These are phyloP conservation scores for Toxonevra muliebris DNA, from an alignment of 2,888 invertebrate genomes.

Conservation along the genomic window DNA sequence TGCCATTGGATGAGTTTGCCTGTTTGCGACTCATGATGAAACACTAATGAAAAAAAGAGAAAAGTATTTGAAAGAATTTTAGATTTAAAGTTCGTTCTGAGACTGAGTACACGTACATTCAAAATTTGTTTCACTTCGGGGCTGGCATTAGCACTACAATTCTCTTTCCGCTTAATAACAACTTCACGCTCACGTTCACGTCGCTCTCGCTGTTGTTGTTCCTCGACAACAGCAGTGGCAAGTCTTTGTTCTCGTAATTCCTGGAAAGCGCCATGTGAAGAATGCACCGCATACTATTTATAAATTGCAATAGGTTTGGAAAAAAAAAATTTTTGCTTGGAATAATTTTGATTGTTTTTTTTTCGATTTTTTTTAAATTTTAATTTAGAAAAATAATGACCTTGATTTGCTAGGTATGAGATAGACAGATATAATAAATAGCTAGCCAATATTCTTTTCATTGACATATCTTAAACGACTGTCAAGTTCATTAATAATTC, in stretches of 20 bases:
- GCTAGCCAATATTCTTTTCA: no score
- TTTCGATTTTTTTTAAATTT: slow-evolving; percentile 26
- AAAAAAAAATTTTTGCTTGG: slow-evolving; percentile 41
- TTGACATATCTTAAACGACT: no score
- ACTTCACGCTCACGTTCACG: slow-evolving; percentile 79
- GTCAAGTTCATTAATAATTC: no score
- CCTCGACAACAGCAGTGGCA: slow-evolving; percentile 69
- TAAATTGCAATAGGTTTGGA: slow-evolving; percentile 57
- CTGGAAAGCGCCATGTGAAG: slow-evolving; percentile 67
- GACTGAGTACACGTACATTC: slow-evolving; percentile 70
- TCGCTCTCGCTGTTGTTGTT: slow-evolving; percentile 76
- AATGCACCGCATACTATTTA: slow-evolving; percentile 65
- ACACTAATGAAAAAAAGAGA: slow-evolving; percentile 67
- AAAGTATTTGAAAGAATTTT: neutral
- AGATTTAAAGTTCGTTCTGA: no score
- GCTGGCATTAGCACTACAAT: slow-evolving; percentile 95
- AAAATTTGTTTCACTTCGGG: slow-evolving; percentile 96
- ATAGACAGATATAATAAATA: no score
- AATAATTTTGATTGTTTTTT: slow-evolving; percentile 39
- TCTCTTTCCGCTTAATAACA: slow-evolving; percentile 91
- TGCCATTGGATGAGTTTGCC: slow-evolving; percentile 77
- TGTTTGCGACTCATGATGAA: slow-evolving; percentile 85
- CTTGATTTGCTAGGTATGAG: no score
- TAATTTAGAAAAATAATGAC: neutral
- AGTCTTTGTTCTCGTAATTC: slow-evolving; percentile 86